A percentile compares a stretch with the other conserved stretches of the same genome.
Conservation (phyloP, 2,888 invertebrate species). For the Horisme vitalbata region DNA sequence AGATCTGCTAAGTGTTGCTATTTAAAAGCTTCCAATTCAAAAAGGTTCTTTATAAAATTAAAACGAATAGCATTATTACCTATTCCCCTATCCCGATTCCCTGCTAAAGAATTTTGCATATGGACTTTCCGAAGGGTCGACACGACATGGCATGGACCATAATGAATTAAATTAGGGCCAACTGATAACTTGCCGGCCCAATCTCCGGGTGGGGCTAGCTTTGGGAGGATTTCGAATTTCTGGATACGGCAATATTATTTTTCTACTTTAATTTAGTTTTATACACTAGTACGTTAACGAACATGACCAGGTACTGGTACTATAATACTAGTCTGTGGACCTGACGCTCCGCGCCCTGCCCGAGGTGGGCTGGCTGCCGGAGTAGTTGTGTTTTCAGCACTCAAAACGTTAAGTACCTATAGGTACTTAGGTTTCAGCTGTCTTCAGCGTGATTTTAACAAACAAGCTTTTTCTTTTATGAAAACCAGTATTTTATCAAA, state of each 20-base stretch:
- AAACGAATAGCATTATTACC: slow-evolving; percentile 41
- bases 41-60: slow-evolving; percentile 29
- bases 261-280: no score
- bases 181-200: slow-evolving; percentile 72
- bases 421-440: no score
- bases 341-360: no score
- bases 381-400: no score
- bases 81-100: slow-evolving; percentile 51
- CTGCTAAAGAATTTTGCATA: slow-evolving; percentile 69
- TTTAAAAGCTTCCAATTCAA: slow-evolving; percentile 18
- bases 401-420: no score
- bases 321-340: no score
- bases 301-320: no score
- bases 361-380: no score
- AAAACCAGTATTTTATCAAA: no score
- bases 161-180: slow-evolving; percentile 79
- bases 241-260: slow-evolving; percentile 39
- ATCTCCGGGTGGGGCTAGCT: slow-evolving; percentile 49
- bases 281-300: no score
- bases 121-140: slow-evolving; percentile 67
- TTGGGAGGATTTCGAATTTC: slow-evolving; percentile 35
- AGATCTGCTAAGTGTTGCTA: not conserved
- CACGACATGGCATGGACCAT: slow-evolving; percentile 57
- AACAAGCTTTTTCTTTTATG: no score
- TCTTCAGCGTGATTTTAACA: no score